These are phyloP conservation scores for Agonopterix heracliana DNA, from an alignment of 2,888 invertebrate species.

Conservation along the genomic window DNA sequence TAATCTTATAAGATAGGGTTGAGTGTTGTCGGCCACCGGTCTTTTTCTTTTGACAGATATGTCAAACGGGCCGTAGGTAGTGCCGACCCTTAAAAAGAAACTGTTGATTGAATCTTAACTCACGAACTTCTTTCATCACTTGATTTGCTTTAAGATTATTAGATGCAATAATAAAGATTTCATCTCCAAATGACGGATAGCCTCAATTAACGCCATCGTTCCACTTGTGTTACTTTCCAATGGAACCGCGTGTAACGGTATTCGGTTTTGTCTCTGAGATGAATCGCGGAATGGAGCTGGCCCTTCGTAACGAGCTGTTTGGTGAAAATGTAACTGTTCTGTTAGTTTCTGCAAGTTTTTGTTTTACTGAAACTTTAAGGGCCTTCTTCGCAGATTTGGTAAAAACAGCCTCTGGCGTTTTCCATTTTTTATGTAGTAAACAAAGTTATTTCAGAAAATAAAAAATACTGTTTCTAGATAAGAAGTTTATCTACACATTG, in stretches of 20 bases:
- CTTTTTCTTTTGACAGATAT: no score
- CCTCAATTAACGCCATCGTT: slow-evolving; percentile 58
- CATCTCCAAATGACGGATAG: slow-evolving; percentile 34
- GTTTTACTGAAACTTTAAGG: neutral
- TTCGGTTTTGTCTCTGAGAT: slow-evolving; percentile 51
- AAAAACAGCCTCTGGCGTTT: no score
- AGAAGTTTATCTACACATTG: no score
- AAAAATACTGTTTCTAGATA: no score
- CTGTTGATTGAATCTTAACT: slow-evolving; percentile 2
- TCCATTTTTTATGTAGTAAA: no score
- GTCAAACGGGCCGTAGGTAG: no score
- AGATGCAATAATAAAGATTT: slow-evolving; percentile 29
- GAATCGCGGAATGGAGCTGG: slow-evolving; percentile 30
- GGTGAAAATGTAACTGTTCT: slow-evolving; percentile 11
- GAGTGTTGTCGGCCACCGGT: no score
- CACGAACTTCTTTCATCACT: slow-evolving; percentile 7
- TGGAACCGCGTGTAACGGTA: slow-evolving; percentile 48
- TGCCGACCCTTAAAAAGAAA: no score
- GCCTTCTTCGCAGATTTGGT: no score
- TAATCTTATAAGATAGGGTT: no score
- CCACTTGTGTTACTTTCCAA: slow-evolving; percentile 62
- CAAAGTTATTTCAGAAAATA: no score
- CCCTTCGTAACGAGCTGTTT: slow-evolving; percentile 27
- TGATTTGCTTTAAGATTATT: slow-evolving; percentile 8
- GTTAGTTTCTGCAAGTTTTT: slow-evolving; percentile 3